Evolutionary conservation across 2,888 invertebrate genomes (phyloP).

Genomic region (Platycheirus rosarum): DNA sequence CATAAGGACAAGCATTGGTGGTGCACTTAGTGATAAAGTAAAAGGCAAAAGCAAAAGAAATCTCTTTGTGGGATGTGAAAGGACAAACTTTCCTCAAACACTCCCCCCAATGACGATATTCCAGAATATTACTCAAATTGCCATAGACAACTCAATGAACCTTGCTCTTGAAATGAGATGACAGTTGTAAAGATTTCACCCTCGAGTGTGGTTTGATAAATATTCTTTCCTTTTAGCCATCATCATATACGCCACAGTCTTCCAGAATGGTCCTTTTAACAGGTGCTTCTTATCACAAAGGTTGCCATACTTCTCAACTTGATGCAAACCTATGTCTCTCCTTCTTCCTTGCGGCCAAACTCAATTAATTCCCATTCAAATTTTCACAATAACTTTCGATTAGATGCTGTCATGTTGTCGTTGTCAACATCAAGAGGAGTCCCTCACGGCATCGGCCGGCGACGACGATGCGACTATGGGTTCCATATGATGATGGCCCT

Average conservation of each 20-base stretch:
- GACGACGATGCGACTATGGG: conserved; percentile 4
- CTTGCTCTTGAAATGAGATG: conserved; percentile 44
- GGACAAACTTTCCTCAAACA: conserved; percentile 46
- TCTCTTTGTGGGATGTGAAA: conserved; percentile 17
- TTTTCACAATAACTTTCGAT: conserved; percentile 73
- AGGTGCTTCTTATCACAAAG: conserved; percentile 42
- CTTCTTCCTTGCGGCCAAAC: conserved; percentile 68
- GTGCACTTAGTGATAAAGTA: too few relatives aligned
- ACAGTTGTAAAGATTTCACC: conserved; percentile 49
- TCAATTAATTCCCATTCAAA: conserved; percentile 74
- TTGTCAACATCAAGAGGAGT: conserved; percentile 38
- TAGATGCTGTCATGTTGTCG: conserved; percentile 62
- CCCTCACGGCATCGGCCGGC: conserved; percentile 27
- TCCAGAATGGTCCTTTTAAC: background rate
- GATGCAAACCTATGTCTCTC: background rate
- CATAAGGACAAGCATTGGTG: too few relatives aligned
- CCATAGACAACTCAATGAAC: conserved; percentile 61
- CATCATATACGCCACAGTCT: background rate
- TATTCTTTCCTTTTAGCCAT: conserved; percentile 57
- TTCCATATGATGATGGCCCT: background rate
- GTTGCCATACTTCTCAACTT: background rate
- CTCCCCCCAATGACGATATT: conserved; percentile 21
- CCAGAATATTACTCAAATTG: conserved; percentile 52
- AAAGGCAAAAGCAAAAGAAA: too few relatives aligned
- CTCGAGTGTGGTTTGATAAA: conserved; percentile 50